Percentiles rank a stretch among this genome's conserved stretches.
Conservation (phyloP, 1,140 invertebrate species). For the Cephus cinctus region DNA sequence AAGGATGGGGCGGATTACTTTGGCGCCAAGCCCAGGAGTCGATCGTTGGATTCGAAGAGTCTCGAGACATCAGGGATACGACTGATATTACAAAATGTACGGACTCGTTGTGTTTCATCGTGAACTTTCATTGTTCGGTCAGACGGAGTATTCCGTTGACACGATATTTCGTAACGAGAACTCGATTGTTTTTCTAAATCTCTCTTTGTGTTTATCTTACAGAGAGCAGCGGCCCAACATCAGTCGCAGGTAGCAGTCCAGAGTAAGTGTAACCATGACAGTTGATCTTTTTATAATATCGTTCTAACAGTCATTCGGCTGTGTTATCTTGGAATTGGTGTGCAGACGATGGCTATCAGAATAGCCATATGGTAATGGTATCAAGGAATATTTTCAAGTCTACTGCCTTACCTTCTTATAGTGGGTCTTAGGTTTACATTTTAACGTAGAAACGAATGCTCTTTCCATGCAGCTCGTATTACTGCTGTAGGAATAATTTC, state of each 20-base stretch:
- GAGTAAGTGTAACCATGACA: constrained; percentile 65
- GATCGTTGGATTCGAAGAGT: constrained; percentile 74
- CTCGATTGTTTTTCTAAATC: neutral
- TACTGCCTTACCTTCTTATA: too few species aligned
- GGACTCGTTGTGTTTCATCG: neutral
- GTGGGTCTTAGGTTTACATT: too few species aligned
- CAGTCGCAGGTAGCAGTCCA: constrained; percentile 62
- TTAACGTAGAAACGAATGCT: too few species aligned
- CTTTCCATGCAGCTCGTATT: too few species aligned
- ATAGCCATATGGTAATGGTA: too few species aligned
- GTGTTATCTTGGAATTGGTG: too few species aligned
- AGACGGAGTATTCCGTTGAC: neutral
- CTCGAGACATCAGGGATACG: constrained; percentile 71
- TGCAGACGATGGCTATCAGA: too few species aligned
- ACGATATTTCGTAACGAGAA: neutral
- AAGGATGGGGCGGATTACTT: constrained; percentile 62
- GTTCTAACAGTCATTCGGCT: too few species aligned
- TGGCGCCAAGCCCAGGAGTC: constrained; percentile 67
- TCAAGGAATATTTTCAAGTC: too few species aligned
- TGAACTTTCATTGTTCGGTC: neutral
- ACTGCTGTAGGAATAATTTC: too few species aligned
- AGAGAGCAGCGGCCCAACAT: constrained; percentile 66
- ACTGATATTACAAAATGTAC: constrained; percentile 58
- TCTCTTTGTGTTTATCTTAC: constrained; percentile 52
- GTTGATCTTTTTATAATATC: too few species aligned